Percentiles rank a stretch among this genome's conserved stretches.
Evolutionary conservation across 2,113 vertebrate species (phyloP).

Genomic region (Nymphicus hollandicus): DNA sequence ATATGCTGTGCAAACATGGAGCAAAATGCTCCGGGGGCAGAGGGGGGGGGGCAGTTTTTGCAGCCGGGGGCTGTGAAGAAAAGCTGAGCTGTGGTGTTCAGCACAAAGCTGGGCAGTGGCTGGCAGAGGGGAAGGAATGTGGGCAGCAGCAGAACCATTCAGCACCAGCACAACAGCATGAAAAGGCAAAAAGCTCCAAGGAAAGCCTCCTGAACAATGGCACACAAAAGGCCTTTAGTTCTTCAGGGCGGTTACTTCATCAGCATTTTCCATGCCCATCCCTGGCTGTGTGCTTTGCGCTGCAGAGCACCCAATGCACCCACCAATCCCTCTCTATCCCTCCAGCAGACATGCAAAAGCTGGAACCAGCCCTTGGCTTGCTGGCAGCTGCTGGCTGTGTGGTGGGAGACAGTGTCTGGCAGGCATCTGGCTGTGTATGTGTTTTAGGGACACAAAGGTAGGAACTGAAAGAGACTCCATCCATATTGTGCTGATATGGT

Average conservation of each 20-base stretch:
- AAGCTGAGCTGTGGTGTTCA: conserved; percentile 61
- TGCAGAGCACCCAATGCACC: not conserved
- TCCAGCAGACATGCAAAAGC: not conserved
- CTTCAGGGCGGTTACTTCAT: conserved; percentile 22
- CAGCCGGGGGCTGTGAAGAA: conserved; percentile 14
- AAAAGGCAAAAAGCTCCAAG: conserved; percentile 61
- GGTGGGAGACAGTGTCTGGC: not conserved
- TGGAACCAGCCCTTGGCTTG: not conserved
- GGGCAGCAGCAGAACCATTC: conserved; percentile 65
- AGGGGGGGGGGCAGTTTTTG: not conserved
- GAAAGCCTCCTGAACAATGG: conserved; percentile 32
- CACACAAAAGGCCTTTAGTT: conserved; percentile 49
- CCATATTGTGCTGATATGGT: not conserved
- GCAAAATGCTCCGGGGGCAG: not conserved
- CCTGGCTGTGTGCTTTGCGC: not conserved
- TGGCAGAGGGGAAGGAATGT: conserved; percentile 55
- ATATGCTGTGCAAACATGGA: conserved; percentile 25
- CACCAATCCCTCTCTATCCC: not conserved
- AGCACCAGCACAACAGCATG: conserved; percentile 4
- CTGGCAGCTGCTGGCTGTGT: not conserved
- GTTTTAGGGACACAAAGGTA: not conserved
- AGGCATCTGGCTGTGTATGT: not conserved
- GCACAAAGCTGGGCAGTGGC: conserved; percentile 47
- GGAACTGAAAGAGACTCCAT: not conserved
- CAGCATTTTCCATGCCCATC: conserved; percentile 22